These are phyloP conservation scores for Monomorium pharaonis DNA, from an alignment of 1,140 invertebrate genomes.

Conservation along the genomic window DNA sequence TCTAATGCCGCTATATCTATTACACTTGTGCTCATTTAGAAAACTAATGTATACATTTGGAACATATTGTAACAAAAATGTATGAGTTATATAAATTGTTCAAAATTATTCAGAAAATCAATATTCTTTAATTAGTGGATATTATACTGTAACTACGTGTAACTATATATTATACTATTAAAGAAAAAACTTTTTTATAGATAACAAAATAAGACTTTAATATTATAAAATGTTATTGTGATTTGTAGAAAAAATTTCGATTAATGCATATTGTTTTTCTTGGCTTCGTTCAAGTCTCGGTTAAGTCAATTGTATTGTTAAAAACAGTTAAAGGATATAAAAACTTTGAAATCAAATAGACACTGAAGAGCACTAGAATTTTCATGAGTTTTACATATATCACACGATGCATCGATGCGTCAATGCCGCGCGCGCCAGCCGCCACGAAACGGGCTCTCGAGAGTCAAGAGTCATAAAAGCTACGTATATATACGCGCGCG, in stretches of 20 bases:
- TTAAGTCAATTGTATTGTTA: neutral
- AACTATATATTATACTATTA: neutral
- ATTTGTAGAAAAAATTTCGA: neutral
- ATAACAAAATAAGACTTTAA: neutral
- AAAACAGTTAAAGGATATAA: neutral
- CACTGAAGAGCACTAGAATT: neutral
- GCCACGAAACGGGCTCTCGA: neutral
- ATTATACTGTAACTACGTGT: neutral
- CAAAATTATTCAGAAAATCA: neutral
- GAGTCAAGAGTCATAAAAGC: constrained; percentile 41
- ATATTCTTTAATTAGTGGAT: neutral
- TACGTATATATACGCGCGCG: neutral
- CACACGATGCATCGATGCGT: neutral
- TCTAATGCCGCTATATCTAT: constrained; percentile 8
- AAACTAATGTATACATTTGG: neutral
- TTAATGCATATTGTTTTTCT: neutral
- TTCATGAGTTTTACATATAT: neutral
- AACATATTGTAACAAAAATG: neutral
- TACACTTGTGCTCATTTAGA: neutral
- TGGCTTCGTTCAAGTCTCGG: neutral
- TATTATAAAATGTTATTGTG: neutral
- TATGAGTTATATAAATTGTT: neutral
- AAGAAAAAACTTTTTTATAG: neutral
- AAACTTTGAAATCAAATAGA: neutral
- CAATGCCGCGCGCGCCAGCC: neutral